These are phyloP conservation scores for Electrophaes corylata DNA, from an alignment of 2,888 invertebrate species.

Conservation along the genomic window DNA sequence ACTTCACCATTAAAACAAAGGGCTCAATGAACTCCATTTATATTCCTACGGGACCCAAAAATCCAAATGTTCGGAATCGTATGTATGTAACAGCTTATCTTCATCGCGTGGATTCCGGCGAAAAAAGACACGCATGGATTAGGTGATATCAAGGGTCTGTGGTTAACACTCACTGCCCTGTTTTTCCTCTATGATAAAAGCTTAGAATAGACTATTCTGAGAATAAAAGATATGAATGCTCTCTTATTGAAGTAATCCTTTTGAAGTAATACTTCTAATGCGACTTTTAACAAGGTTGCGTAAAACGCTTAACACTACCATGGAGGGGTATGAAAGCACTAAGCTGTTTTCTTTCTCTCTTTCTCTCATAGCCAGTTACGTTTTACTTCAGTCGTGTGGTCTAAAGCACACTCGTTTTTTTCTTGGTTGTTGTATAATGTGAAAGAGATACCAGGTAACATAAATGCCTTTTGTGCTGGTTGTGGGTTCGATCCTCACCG, in stretches of 20 bases:
- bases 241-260: background rate
- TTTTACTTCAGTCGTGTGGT: too few relatives aligned
- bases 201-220: too few relatives aligned
- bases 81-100: constrained; percentile 37
- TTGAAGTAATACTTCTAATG: too few relatives aligned
- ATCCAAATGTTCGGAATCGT: constrained; percentile 40
- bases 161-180: constrained; percentile 41
- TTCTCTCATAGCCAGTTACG: too few relatives aligned
- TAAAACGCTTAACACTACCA: too few relatives aligned
- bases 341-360: too few relatives aligned
- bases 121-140: constrained; percentile 58
- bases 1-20: constrained; percentile 29
- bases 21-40: constrained; percentile 27
- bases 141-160: constrained; percentile 46
- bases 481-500: too few relatives aligned
- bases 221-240: background rate
- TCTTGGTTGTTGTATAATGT: background rate
- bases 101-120: constrained; percentile 23
- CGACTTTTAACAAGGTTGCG: too few relatives aligned
- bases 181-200: constrained; percentile 13
- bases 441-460: background rate
- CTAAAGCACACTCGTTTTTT: too few relatives aligned
- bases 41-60: constrained; percentile 17
- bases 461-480: too few relatives aligned
- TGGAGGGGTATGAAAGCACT: too few relatives aligned